phyloP scores from a whole-genome alignment of 1,140 invertebrate genomes.

The Temnothorax longispinosus region DNA sequence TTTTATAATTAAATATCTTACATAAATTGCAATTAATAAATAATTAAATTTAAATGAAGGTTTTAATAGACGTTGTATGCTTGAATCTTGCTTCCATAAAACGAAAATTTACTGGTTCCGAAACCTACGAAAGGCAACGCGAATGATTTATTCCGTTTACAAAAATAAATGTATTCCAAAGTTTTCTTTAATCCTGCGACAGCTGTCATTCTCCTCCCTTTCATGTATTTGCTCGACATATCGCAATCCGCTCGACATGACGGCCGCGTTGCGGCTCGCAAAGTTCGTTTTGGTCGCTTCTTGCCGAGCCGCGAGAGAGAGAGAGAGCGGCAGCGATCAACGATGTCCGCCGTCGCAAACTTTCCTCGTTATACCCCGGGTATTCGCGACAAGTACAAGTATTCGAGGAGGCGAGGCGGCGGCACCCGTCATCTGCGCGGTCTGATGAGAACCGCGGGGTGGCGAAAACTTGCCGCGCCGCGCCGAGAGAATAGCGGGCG shows the following conservation, averaged over 20 bases:
- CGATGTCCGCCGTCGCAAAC: constrained; percentile 67
- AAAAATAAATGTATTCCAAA: background rate
- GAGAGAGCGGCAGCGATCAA: constrained; percentile 40
- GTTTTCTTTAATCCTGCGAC: background rate
- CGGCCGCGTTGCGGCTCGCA: background rate
- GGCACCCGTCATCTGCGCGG: constrained; percentile 43
- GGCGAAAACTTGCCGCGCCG: constrained; percentile 27
- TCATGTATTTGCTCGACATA: constrained; percentile 14
- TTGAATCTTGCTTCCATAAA: background rate
- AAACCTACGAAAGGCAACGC: background rate
- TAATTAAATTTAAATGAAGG: background rate
- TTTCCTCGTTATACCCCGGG: constrained; percentile 77
- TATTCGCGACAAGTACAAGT: constrained; percentile 56
- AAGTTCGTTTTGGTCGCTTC: constrained; percentile 22
- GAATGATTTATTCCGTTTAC: background rate
- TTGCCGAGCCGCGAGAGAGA: background rate
- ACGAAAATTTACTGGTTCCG: background rate
- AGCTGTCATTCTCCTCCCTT: background rate
- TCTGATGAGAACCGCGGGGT: constrained; percentile 40
- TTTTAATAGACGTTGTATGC: background rate
- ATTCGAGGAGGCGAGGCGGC: background rate
- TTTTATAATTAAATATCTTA: constrained; percentile 5
- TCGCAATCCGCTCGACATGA: constrained; percentile 30
- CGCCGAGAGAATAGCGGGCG: constrained; percentile 14
- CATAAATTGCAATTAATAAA: background rate